These are phyloP conservation scores for Takifugu rubripes DNA, from an alignment of 2,797 vertebrate genomes.

Conservation along the genomic window DNA sequence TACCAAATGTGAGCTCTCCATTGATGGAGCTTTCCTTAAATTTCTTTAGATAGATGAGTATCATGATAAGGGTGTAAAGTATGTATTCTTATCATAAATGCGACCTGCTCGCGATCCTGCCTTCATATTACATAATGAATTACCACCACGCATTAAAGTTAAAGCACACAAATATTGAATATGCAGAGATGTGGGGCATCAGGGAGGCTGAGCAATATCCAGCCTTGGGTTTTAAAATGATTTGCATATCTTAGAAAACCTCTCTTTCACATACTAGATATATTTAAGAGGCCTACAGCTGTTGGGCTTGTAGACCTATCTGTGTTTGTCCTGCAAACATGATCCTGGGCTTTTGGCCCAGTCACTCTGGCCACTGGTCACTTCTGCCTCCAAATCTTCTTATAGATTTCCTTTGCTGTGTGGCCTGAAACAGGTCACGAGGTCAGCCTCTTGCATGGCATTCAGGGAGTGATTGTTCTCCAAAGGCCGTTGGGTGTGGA, in stretches of 20 bases:
- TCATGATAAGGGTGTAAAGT: too few species aligned
- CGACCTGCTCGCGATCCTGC: too few species aligned
- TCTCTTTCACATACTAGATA: constrained; percentile 51
- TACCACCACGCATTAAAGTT: too few species aligned
- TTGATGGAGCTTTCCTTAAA: too few species aligned
- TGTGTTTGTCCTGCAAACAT: constrained; percentile 75
- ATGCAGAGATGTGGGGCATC: too few species aligned
- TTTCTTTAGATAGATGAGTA: too few species aligned
- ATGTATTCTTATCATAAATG: too few species aligned
- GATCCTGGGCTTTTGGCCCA: constrained; percentile 46
- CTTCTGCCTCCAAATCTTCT: constrained; percentile 83
- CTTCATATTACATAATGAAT: too few species aligned
- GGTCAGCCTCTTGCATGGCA: constrained; percentile 87
- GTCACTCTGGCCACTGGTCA: constrained; percentile 66
- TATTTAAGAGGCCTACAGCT: constrained; percentile 62
- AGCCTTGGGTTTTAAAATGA: constrained; percentile 68
- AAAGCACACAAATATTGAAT: too few species aligned
- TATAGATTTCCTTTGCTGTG: constrained; percentile 89
- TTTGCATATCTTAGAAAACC: constrained; percentile 70
- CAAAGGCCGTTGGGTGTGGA: constrained; percentile 81
- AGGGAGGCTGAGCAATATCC: too few species aligned
- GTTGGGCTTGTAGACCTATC: constrained; percentile 41
- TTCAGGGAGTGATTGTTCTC: constrained; percentile 92
- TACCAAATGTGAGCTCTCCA: too few species aligned
- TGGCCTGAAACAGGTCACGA: constrained; percentile 89